Base-by-base conservation (phyloP, 2,113 vertebrate genomes). In the Zosterops pallidus region DNA sequence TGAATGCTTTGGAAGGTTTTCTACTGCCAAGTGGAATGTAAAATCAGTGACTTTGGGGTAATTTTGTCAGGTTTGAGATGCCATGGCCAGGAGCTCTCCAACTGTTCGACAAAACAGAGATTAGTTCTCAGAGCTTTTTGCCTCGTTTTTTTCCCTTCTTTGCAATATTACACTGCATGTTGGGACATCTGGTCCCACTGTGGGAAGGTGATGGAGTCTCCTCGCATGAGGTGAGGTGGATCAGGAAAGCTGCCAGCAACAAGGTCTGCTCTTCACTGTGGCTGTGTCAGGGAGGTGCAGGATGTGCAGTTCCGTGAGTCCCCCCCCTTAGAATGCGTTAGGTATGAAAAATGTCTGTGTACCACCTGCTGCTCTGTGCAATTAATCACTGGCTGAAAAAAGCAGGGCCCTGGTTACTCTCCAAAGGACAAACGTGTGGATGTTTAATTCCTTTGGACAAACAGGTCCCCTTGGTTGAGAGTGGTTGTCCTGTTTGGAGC, bases 181-280 rank as follows among this genome's bases (percentile, higher is more conserved):
- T 74, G 89, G 90, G 94, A 94, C 97, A 97, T 93, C 97, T 97
- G 96, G 96, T 94, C 92, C 92, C 95, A 87, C 79, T 26, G 96
- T 78, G 89, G 96, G 96, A 83, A 90, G 80, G 92, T 78, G 90
- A 92, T 90, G 42, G 87, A 87, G 94, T 94, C 92, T 96, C 88
- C 64, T 67, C 12, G 50, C 46, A 46, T 91, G 96, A 97, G 70
- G 77, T 16, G 31, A 81, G 91, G 64, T 28, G 23, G 80, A 86
- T 87, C 37, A 75, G 96, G 95, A 96, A 96, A 77, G 44, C 70
- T 72, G 97, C 97, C 97, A 97, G 95, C 83, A 72, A 37, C 56
- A 53, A 88, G 92, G 68, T 64, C 84, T 94, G 97, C 70, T 92
- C 94, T 89, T 26, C 83, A 63, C 18, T 8, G 6, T 25, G 57